Conservation (phyloP, 2,888 invertebrate species). For the Cataglyphis rosenhaueri region DNA sequence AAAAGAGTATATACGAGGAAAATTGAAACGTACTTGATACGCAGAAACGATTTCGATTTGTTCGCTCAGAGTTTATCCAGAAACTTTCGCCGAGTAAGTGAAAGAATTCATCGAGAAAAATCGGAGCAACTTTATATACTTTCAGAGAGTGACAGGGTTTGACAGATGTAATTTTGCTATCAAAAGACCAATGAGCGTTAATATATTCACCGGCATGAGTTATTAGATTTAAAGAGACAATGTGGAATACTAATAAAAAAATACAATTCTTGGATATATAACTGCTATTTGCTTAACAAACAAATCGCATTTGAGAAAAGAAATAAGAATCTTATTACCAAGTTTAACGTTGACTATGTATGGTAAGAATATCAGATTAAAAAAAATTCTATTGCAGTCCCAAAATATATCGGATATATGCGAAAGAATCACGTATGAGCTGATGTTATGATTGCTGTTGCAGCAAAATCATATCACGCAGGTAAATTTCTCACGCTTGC, state of each 20-base stretch:
- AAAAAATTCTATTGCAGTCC: conserved; percentile 5
- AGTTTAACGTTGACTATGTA: neutral
- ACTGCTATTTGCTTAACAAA: neutral
- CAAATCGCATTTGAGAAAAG: neutral
- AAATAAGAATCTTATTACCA: neutral
- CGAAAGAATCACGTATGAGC: neutral
- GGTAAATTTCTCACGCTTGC: neutral
- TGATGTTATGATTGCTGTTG: neutral
- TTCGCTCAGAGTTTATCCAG: conserved; percentile 57
- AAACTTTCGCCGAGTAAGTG: conserved; percentile 64
- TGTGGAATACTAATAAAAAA: too few relatives aligned
- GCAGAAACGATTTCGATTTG: conserved; percentile 30
- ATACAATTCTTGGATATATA: neutral
- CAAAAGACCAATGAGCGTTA: neutral
- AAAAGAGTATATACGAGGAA: conserved; percentile 71
- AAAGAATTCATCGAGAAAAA: conserved; percentile 3
- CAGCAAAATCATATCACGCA: neutral
- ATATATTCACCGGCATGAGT: neutral
- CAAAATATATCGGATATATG: neutral
- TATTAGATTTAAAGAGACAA: neutral
- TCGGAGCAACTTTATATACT: neutral
- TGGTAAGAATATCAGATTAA: neutral
- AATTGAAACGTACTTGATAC: conserved; percentile 61
- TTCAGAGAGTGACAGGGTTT: neutral
- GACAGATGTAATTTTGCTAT: neutral